Evolutionary conservation across 1,140 invertebrate species (phyloP).

Genomic region (Halyomorpha halys): DNA sequence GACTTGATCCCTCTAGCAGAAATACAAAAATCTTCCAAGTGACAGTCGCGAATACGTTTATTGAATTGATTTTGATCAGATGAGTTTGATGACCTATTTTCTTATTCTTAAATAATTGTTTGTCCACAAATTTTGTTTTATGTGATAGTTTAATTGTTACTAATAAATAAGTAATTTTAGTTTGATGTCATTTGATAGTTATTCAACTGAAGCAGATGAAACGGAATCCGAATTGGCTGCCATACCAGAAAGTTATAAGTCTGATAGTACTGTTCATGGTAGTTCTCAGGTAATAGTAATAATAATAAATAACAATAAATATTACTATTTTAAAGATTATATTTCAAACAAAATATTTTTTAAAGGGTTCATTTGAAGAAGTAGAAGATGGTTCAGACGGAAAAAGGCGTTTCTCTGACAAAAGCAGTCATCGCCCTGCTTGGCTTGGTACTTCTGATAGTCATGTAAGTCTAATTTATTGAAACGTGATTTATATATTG

Average conservation of each 20-base stretch:
- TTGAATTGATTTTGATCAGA: too few species aligned
- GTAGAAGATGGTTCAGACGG: slow-evolving; percentile 31
- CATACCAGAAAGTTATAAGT: slow-evolving; percentile 77
- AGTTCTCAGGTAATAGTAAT: slow-evolving; percentile 37
- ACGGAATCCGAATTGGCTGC: slow-evolving; percentile 76
- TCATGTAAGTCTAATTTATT: background rate
- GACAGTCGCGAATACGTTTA: too few species aligned
- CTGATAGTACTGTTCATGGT: slow-evolving; percentile 65
- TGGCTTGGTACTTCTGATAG: slow-evolving; percentile 48
- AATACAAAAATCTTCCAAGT: too few species aligned
- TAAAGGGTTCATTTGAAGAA: slow-evolving; percentile 51
- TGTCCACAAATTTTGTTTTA: slow-evolving; percentile 4
- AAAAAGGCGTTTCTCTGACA: slow-evolving; percentile 19
- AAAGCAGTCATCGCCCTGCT: slow-evolving; percentile 36
- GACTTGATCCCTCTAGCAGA: too few species aligned
- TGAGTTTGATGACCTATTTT: too few species aligned
- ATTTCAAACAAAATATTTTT: background rate
- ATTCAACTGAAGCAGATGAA: slow-evolving; percentile 68
- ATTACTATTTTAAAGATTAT: background rate
- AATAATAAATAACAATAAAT: background rate
- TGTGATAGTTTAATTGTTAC: background rate
- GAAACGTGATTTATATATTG: too few species aligned
- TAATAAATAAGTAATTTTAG: background rate
- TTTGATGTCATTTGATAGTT: slow-evolving; percentile 38
- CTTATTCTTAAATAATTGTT: too few species aligned